These are phyloP conservation scores for Pimpla rufipes DNA, from an alignment of 2,888 invertebrate genomes.

Conservation along the genomic window DNA sequence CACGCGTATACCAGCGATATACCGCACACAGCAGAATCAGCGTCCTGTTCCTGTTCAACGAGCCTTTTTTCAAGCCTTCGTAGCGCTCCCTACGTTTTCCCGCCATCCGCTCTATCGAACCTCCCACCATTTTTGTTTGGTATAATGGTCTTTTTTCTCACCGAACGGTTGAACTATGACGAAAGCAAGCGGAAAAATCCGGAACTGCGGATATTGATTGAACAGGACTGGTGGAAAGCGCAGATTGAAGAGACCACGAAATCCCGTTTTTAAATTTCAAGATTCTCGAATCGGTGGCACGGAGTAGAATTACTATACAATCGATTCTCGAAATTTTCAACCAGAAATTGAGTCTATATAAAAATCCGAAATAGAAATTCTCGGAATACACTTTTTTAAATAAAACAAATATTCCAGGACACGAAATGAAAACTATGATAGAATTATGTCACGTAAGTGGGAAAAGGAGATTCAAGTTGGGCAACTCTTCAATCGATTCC, in stretches of 20 bases:
- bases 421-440: no score
- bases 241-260: neutral
- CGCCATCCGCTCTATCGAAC: constrained; percentile 20
- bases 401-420: no score
- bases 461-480: neutral
- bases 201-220: neutral
- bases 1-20: neutral
- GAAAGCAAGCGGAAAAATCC: constrained; percentile 6
- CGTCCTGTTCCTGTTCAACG: constrained; percentile 23
- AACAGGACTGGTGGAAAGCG: neutral
- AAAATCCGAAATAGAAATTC: no score
- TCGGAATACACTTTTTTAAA: no score
- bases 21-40: constrained; percentile 1
- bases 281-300: neutral
- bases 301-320: neutral
- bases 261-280: constrained; percentile 1
- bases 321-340: no score
- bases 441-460: no score
- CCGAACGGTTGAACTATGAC: neutral
- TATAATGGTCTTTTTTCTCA: constrained; percentile 12
- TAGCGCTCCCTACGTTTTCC: constrained; percentile 34
- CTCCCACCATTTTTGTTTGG: constrained; percentile 39
- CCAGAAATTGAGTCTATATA: no score
- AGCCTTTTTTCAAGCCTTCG: constrained; percentile 26
- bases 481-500: neutral